Conservation (phyloP, 2,113 vertebrate species). For the Asarcornis scutulata region DNA sequence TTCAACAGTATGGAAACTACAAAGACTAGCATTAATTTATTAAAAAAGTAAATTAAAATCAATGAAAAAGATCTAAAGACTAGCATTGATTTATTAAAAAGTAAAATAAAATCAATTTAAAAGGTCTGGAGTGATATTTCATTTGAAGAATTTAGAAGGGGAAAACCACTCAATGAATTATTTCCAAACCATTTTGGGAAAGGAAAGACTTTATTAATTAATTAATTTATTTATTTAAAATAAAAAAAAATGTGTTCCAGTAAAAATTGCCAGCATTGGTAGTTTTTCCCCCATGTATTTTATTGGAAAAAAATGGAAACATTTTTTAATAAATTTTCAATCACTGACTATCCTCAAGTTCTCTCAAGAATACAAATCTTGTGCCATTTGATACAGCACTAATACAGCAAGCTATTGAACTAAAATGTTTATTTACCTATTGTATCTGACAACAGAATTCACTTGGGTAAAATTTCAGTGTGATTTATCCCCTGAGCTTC, state of each 20-base stretch:
- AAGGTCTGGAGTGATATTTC: not conserved
- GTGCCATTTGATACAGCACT: not conserved
- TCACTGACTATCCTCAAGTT: not conserved
- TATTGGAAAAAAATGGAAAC: not conserved
- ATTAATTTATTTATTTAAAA: not conserved
- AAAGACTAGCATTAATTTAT: not conserved
- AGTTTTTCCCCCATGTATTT: not conserved
- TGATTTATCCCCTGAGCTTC: slow-evolving; percentile 22
- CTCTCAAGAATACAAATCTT: not conserved
- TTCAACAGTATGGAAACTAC: not conserved
- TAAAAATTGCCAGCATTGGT: fast-evolving
- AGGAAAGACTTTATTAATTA: not conserved
- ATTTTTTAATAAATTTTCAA: not conserved
- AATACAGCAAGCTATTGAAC: slow-evolving; percentile 10
- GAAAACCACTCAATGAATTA: not conserved
- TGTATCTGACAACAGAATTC: slow-evolving; percentile 13
- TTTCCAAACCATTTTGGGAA: not conserved
- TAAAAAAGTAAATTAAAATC: not conserved
- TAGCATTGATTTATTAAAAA: fast-evolving
- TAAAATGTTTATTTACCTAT: slow-evolving; percentile 42
- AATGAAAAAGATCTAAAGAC: not conserved
- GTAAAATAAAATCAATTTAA: not conserved
- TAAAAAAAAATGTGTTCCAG: not conserved
- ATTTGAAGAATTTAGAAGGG: not conserved
- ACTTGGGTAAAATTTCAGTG: slow-evolving; percentile 20